Evolutionary conservation across 2,797 vertebrate genomes (phyloP).

Genomic region (Picus viridis): DNA sequence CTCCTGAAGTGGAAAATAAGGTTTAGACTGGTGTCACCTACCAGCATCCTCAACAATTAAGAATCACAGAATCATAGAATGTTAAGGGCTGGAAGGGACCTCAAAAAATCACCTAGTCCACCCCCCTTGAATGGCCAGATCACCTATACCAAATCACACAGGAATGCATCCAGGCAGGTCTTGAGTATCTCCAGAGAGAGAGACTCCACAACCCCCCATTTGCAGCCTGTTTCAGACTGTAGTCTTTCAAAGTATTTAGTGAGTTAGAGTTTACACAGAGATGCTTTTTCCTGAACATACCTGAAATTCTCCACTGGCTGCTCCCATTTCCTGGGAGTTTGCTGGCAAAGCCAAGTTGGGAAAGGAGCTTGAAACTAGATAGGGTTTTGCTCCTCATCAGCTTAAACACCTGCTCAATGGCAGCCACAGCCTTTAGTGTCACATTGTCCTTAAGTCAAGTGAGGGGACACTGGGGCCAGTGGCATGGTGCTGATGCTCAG

Average conservation of each 20-base stretch:
- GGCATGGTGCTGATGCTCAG: not conserved
- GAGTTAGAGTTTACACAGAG: not conserved
- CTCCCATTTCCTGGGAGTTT: not conserved
- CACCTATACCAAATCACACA: no score
- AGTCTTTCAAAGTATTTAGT: not conserved
- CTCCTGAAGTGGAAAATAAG: not conserved
- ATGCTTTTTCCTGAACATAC: fast-evolving
- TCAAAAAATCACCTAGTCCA: no score
- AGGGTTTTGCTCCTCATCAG: not conserved
- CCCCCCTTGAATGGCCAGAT: no score
- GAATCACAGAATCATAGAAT: not conserved
- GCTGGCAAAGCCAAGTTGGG: not conserved
- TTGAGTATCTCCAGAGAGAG: no score
- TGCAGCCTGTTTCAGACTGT: no score
- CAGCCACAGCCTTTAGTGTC: not conserved
- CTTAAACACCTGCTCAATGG: not conserved
- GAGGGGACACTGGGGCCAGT: not conserved
- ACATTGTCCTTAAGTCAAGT: not conserved
- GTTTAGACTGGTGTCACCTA: not conserved
- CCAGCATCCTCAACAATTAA: not conserved
- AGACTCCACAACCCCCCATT: no score
- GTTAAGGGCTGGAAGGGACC: no score
- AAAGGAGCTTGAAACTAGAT: not conserved
- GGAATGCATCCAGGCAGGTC: no score
- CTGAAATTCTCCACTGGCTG: not conserved